Evolutionary conservation across 37 sponge, comb jelly and placozoan genomes (phyloP).

Genomic region (Corticium candelabrum): DNA sequence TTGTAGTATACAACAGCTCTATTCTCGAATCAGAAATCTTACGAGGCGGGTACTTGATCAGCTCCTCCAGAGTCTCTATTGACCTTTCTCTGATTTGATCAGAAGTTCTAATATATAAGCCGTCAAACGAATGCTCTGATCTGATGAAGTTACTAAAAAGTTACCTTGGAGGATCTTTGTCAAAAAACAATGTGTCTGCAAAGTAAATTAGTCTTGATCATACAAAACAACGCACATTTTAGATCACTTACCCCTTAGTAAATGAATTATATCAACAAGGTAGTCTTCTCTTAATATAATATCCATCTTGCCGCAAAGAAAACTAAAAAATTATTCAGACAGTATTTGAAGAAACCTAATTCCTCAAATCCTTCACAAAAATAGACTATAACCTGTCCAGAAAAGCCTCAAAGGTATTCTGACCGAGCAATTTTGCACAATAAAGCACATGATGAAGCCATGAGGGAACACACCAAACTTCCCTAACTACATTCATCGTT

Average conservation of each 20-base stretch:
- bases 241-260: background rate
- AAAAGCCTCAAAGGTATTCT: background rate
- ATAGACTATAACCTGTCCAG: background rate
- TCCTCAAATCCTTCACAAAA: background rate
- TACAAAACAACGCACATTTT: background rate
- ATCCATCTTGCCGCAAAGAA: background rate
- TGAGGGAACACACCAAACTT: background rate
- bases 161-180: background rate
- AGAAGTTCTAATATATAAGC: background rate
- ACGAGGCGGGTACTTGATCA: background rate
- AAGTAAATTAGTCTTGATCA: background rate
- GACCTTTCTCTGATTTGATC: background rate
- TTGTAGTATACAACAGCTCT: no score
- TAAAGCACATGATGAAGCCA: background rate
- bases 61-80: background rate
- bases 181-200: background rate
- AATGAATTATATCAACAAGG: slow-evolving; percentile 1
- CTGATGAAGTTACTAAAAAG: no score
- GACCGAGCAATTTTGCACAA: background rate
- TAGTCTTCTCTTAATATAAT: background rate
- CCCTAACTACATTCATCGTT: no score
- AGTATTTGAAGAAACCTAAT: no score
- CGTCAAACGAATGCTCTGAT: background rate
- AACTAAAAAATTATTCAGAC: background rate
- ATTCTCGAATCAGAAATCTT: no score